A percentile compares a stretch with the other conserved stretches of the same genome.
phyloP scores from a whole-genome alignment of 2,888 invertebrate genomes.

The Hemicrepidius hirtus region DNA sequence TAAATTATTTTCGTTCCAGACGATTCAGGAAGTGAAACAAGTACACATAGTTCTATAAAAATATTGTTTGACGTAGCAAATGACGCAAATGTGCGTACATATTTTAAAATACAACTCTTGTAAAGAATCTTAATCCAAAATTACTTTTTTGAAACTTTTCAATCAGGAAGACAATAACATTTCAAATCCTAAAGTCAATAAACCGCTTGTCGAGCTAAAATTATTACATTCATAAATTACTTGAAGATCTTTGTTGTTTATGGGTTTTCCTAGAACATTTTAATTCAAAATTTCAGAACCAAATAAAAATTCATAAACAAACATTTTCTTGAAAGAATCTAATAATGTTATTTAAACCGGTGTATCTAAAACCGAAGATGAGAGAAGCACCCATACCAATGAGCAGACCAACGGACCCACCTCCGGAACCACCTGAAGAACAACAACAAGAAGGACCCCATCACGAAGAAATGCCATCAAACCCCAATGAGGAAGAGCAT shows the following conservation, averaged over 20 bases:
- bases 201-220: neutral
- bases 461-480: conserved; percentile 55
- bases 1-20: conserved; percentile 37
- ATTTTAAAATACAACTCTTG: too few species aligned
- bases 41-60: conserved; percentile 26
- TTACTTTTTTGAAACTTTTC: conserved; percentile 1
- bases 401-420: conserved; percentile 53
- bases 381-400: conserved; percentile 63
- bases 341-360: conserved; percentile 64
- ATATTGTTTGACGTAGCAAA: conserved; percentile 26
- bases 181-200: neutral
- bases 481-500: conserved; percentile 56
- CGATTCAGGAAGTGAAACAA: conserved; percentile 42
- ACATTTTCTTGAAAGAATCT: conserved; percentile 15
- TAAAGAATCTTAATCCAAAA: neutral
- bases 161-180: conserved; percentile 5
- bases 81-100: neutral
- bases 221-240: neutral
- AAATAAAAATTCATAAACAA: too few species aligned
- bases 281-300: conserved; percentile 35
- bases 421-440: conserved; percentile 49
- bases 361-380: conserved; percentile 64
- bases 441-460: conserved; percentile 51
- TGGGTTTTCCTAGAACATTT: conserved; percentile 5
- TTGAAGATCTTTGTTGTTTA: conserved; percentile 2